Evolutionary conservation across 2,113 vertebrate species (phyloP).

Genomic region (Lepisosteus oculatus): DNA sequence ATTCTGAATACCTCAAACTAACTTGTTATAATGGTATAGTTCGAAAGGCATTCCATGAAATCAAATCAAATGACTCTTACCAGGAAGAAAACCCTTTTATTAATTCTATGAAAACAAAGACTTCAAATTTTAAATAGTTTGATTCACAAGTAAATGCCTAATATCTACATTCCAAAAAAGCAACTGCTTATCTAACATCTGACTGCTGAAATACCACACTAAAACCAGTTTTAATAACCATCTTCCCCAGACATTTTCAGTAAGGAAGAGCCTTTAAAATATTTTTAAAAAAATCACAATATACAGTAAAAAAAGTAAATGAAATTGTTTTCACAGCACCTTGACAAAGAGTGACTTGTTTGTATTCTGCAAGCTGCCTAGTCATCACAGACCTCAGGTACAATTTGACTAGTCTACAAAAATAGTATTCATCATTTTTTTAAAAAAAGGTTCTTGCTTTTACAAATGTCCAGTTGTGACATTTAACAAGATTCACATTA

Average conservation of each 20-base stretch:
- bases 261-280: conserved; percentile 40
- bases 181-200: conserved; percentile 31
- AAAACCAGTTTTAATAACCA: conserved; percentile 21
- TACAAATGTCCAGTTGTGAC: conserved; percentile 21
- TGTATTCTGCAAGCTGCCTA: conserved; percentile 24
- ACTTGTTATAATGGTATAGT: too few species aligned
- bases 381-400: conserved; percentile 18
- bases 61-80: conserved; percentile 10
- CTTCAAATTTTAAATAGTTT: conserved; percentile 24
- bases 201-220: conserved; percentile 26
- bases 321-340: conserved; percentile 38
- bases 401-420: conserved; percentile 18
- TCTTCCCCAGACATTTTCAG: conserved; percentile 21
- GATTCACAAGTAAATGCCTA: conserved; percentile 22
- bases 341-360: conserved; percentile 20
- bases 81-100: too few species aligned
- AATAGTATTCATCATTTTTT: conserved; percentile 8
- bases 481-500: conserved; percentile 21
- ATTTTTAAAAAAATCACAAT: conserved; percentile 9
- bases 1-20: too few species aligned
- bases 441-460: conserved; percentile 33
- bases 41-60: not conserved
- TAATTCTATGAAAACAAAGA: not conserved
- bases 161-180: conserved; percentile 27
- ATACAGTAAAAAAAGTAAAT: conserved; percentile 19